Percentiles rank a stretch among this genome's conserved stretches.
These are phyloP conservation scores for Tichodroma muraria DNA, from an alignment of 2,113 vertebrate genomes.

Conservation along the genomic window DNA sequence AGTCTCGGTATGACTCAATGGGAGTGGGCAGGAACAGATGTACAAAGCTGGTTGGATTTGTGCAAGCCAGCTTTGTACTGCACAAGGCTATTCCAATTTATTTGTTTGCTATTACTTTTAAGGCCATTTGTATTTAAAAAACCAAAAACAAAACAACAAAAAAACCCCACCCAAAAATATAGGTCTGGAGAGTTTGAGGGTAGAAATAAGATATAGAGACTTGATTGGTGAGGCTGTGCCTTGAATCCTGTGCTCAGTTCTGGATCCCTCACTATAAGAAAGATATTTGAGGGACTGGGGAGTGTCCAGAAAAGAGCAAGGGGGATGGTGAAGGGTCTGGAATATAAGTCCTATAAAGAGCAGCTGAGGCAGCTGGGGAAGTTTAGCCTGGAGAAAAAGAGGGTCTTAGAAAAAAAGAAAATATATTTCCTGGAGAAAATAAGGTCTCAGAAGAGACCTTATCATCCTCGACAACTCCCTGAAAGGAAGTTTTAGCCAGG, in stretches of 20 bases:
- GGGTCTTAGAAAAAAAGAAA: no score
- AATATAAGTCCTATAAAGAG: neutral
- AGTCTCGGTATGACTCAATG: conserved; percentile 56
- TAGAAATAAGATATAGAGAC: neutral
- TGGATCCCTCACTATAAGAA: neutral
- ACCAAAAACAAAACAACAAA: neutral
- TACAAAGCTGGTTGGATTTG: conserved; percentile 2
- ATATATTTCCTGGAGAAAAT: neutral
- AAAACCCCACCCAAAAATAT: neutral
- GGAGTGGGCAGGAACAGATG: conserved; percentile 71
- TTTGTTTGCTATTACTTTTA: neutral
- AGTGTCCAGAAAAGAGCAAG: neutral
- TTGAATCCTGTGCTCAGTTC: neutral
- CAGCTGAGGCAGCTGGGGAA: neutral
- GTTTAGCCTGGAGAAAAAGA: neutral
- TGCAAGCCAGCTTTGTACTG: neutral
- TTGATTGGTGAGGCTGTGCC: neutral
- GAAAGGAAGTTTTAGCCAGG: neutral
- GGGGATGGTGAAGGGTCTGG: neutral
- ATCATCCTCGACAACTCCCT: neutral
- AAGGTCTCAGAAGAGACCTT: neutral
- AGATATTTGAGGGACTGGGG: neutral
- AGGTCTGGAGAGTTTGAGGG: neutral
- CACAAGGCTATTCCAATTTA: neutral
- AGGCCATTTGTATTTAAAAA: neutral